phyloP scores from a whole-genome alignment of 2,113 vertebrate genomes.

The Promerops cafer region DNA sequence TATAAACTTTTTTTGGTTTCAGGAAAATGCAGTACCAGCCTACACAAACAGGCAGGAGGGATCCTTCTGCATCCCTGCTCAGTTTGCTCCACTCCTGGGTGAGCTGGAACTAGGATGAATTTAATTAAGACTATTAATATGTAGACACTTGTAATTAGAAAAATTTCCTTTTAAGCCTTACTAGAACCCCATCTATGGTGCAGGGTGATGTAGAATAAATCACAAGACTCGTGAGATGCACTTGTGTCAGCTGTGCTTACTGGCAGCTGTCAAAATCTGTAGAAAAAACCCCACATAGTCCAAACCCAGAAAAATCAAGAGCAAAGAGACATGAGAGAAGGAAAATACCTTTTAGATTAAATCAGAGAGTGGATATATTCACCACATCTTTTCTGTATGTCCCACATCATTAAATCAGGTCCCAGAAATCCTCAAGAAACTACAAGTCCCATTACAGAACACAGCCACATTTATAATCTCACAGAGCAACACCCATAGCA shows the following conservation, averaged over 20 bases:
- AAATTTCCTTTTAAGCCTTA: background rate
- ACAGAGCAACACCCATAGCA: background rate
- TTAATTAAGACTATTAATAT: constrained; percentile 43
- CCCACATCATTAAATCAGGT: background rate
- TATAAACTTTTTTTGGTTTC: background rate
- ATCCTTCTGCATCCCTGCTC: background rate
- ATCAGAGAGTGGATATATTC: background rate
- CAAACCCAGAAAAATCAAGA: background rate
- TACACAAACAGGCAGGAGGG: background rate
- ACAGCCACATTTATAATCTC: background rate
- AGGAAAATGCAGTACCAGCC: background rate
- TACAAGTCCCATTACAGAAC: background rate
- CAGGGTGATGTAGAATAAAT: background rate
- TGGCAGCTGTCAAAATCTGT: background rate
- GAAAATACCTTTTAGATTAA: background rate
- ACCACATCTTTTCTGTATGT: background rate
- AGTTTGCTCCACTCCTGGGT: background rate
- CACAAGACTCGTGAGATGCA: background rate
- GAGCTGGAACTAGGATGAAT: constrained; percentile 5
- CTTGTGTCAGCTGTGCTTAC: background rate
- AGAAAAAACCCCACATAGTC: background rate
- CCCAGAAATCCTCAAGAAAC: background rate
- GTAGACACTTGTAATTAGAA: background rate
- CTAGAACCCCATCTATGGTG: background rate
- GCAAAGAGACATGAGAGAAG: background rate